phyloP scores from a whole-genome alignment of 2,113 vertebrate species.

The Turdus rufiventris region DNA sequence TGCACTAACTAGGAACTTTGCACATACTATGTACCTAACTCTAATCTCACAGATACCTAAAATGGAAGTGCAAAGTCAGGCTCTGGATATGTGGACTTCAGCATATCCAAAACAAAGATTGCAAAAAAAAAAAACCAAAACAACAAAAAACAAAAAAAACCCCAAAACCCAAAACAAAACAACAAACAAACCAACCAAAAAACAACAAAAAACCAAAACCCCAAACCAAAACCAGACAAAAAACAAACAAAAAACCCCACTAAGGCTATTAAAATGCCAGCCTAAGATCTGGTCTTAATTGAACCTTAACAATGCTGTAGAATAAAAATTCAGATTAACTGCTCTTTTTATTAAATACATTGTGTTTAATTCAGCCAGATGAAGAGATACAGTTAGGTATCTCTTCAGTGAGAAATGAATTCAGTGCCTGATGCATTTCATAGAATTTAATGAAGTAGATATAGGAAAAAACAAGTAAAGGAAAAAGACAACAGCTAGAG shows the following conservation, averaged over 20 bases:
- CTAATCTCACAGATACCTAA: background rate
- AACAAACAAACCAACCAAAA: too few species aligned
- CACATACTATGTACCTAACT: background rate
- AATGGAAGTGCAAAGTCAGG: background rate
- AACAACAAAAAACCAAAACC: too few species aligned
- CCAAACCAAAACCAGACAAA: too few species aligned
- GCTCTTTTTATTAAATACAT: background rate
- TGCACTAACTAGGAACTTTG: background rate
- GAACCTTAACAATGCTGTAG: background rate
- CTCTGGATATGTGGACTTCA: background rate
- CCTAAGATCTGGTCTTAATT: background rate
- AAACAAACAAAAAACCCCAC: too few species aligned
- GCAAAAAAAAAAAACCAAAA: background rate
- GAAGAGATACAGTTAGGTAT: background rate
- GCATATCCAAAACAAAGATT: background rate
- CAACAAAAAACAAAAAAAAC: too few species aligned
- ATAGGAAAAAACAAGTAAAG: background rate
- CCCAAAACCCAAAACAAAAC: too few species aligned
- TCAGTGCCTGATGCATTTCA: background rate
- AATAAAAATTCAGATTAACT: background rate
- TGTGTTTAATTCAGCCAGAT: background rate
- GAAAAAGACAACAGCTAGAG: background rate
- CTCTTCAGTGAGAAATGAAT: background rate
- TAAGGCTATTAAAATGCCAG: rapidly evolving
- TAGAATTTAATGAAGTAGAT: background rate